These are phyloP conservation scores for Hydrocynus forskahlii DNA, from an alignment of 2,797 vertebrate species.

Conservation along the genomic window DNA sequence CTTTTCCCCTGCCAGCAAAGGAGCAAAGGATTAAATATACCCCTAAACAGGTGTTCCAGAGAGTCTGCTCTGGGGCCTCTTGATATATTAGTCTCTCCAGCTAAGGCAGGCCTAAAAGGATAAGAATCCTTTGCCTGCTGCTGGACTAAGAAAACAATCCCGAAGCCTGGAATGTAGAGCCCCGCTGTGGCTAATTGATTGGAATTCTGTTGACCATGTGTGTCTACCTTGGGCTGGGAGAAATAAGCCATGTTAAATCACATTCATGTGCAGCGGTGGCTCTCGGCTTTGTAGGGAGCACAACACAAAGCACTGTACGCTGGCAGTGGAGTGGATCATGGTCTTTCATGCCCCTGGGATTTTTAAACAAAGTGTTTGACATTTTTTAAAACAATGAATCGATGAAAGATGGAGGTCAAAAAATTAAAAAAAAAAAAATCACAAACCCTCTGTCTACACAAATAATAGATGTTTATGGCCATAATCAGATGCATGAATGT, in stretches of 20 bases:
- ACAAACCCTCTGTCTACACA: no score
- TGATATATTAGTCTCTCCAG: slow-evolving; percentile 64
- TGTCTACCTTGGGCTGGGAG: slow-evolving; percentile 48
- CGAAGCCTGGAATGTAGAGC: slow-evolving; percentile 70
- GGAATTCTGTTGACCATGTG: slow-evolving; percentile 68
- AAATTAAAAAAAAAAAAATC: no score
- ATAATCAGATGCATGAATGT: no score
- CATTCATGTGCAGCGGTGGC: slow-evolving; percentile 48
- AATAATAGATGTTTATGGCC: no score
- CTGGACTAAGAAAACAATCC: slow-evolving; percentile 65
- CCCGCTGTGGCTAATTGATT: slow-evolving; percentile 72
- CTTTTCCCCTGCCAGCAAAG: slow-evolving; percentile 27
- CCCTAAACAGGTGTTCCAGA: slow-evolving; percentile 66
- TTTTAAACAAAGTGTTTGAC: not conserved
- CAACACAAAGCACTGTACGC: slow-evolving; percentile 25
- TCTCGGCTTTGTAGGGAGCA: slow-evolving; percentile 38
- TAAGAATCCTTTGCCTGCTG: slow-evolving; percentile 59
- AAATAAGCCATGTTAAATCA: slow-evolving; percentile 56
- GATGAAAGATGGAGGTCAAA: not conserved
- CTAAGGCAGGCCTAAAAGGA: slow-evolving; percentile 55
- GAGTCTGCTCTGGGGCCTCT: slow-evolving; percentile 63
- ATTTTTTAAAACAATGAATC: not conserved
- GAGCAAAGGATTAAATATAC: slow-evolving; percentile 62
- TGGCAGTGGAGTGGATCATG: slow-evolving; percentile 3
- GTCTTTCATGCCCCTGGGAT: slow-evolving; percentile 12